Base-by-base conservation (phyloP, 2,888 invertebrate species). In the Leistus spinibarbis region DNA sequence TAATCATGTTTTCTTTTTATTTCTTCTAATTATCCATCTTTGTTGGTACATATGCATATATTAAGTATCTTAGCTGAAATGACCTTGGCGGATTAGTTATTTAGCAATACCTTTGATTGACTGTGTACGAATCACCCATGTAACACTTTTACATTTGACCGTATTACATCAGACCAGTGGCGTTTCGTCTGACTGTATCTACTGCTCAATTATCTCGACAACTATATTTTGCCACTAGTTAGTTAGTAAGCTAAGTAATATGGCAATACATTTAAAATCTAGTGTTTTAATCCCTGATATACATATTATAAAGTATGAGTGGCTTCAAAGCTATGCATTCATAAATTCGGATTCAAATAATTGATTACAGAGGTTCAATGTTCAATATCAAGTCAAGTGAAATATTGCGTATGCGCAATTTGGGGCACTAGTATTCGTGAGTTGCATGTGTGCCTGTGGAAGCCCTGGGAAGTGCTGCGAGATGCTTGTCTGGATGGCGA, bases 381-480 rank as follows among this genome's bases (percentile, higher is more conserved):
- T 86, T 89, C 89, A 79, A 88, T 93, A 69, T 92, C 93, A 20
- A 93, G 93, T 79, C 92, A 93, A 83, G 92, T 93, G 73, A 88
- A 90, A 76, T 94, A 93, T 84, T 90, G 91, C 83, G 86, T 92
- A 78, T 91, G 92, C 79, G 91, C 91, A 79, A 93, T 92, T 86
- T 94, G 93, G 93, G 93, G 93, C 3, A 93, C 93, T 64, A 92
- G 92, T 40, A 93, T 93, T 77, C 87, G 92, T 78, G 92, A 93
- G 82, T 87, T 94, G 76, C 93, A 93, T 83, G 88, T 91, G 80
- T 92, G 92, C 71, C 87, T 94, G 57, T 93, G 93, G 93, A 89
- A 91, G 70, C 91, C 93, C 0, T 91, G 91, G 90, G 86, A 87
- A 70, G 88, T 88, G 76, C 87, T 93, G 76, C 88, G 90, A 20